Evolutionary conservation across 2,888 invertebrate genomes (phyloP).

Genomic region (Drosophila aldrichi): DNA sequence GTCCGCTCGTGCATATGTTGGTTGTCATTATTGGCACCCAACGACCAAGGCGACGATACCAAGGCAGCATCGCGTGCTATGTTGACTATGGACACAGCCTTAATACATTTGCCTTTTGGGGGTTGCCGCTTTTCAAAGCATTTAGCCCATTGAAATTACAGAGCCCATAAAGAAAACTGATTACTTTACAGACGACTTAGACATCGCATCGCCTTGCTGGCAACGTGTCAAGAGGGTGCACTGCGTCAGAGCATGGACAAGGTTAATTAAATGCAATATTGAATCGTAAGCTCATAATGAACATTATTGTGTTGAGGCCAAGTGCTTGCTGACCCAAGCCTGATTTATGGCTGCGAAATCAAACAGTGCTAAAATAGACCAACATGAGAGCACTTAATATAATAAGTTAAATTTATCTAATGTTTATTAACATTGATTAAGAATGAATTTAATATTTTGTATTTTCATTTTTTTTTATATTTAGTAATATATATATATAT

Average conservation of each 20-base stretch:
- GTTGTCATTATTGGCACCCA: conserved; percentile 62
- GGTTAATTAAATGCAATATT: conserved; percentile 65
- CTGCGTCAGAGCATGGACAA: conserved; percentile 30
- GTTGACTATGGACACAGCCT: conserved; percentile 5
- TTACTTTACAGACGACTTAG: conserved; percentile 40
- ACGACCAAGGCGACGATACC: conserved; percentile 23
- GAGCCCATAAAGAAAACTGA: conserved; percentile 50
- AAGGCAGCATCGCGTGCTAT: conserved; percentile 28
- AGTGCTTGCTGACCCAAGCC: conserved; percentile 7
- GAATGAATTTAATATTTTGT: no score
- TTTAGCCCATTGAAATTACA: conserved; percentile 24
- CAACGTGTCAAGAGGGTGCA: conserved; percentile 36
- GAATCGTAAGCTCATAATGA: conserved; percentile 53
- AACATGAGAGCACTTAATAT: no score
- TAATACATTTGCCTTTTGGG: conserved; percentile 22
- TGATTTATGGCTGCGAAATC: conserved; percentile 40
- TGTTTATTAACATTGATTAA: no score
- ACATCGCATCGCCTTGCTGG: conserved; percentile 1
- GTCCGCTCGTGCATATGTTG: conserved; percentile 65
- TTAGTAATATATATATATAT: no score
- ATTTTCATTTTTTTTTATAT: no score
- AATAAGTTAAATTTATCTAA: no score
- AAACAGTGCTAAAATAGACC: not conserved
- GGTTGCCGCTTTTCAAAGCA: conserved; percentile 26
- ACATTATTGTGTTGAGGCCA: conserved; percentile 31